Conservation (phyloP, 2,797 vertebrate genomes). For the Melanogrammus aeglefinus region DNA sequence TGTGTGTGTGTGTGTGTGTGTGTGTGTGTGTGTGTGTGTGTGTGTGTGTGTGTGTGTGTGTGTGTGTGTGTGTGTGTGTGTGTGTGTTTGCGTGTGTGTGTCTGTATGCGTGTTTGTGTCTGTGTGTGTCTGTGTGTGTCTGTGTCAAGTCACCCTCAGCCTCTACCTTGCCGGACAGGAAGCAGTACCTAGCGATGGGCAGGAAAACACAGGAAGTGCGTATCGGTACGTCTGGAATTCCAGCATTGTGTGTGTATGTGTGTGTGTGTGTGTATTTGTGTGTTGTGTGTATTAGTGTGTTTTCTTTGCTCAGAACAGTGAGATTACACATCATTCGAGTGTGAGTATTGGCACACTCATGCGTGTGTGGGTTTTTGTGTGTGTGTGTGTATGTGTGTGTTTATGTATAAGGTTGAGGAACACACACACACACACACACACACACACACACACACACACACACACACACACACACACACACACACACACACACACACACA, state of each 20-base stretch:
- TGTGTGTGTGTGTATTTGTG: not conserved
- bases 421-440: not conserved
- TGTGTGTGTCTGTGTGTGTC: not conserved
- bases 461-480: not conserved
- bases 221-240: slow-evolving; percentile 64
- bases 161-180: slow-evolving; percentile 54
- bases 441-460: not conserved
- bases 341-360: not conserved
- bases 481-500: not conserved
- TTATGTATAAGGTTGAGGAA: not conserved
- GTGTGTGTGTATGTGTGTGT: no score
- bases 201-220: slow-evolving; percentile 63
- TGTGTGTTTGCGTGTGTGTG: no score
- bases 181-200: slow-evolving; percentile 55
- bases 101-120: not conserved
- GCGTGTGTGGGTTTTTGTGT: not conserved
- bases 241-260: slow-evolving; percentile 43
- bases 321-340: not conserved
- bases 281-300: not conserved
- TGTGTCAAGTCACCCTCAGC: slow-evolving; percentile 34
- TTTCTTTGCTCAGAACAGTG: not conserved
- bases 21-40: not conserved
- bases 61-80: not conserved
- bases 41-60: slow-evolving; percentile 18
- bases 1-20: no score